Base-by-base conservation (phyloP, 2,797 vertebrate genomes). In the Prionace glauca region DNA sequence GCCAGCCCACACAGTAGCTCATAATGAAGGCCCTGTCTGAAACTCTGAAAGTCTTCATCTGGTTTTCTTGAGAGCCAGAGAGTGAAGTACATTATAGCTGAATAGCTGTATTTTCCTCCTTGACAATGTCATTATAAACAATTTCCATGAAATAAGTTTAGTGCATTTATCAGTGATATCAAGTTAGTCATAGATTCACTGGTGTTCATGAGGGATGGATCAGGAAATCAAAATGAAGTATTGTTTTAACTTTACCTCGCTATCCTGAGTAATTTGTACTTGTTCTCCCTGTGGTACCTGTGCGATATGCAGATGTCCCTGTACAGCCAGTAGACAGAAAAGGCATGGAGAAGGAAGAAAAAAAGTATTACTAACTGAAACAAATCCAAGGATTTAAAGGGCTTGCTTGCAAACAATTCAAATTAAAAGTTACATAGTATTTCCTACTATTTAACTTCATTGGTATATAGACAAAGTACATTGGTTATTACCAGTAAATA, bases 231-330 rank as follows among this genome's bases (percentile, higher is more conserved):
- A 72, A 94, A 26, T 0, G 41, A 60, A 95, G 36, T 22, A 56
- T 74, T 1, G 8, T 12, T 74, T 41, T 14, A 18, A 56, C 95
- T 98, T 98, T 97, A 98, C 99, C 98, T 99, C 99, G 10, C 99
- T 99, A 98, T 99, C 99, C 97, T 99, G 99, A 0, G 99, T 99
- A 98, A 99, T 99, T 97, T 99, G 99, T 67, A 99, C 99, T 97
- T 99, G 99, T 96, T 99, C 99, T 1, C 99, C 99, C 97, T 99
- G 99, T 72, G 99, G 99, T 95, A 99, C 99, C 97, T 99, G 99
- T 91, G 99, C 99, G 36, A 99, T 99, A 96, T 99, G 99, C 96
- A 99, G 98, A 96, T 99, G 99, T 96, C 99, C 99, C 98, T 99
- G 99, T 96, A 98, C 98, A 97, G 99, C 99, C 98, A 98, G 97